A percentile compares a stretch with the other conserved stretches of the same genome.
Conservation (phyloP, 2,797 vertebrate genomes). For the Fistularia tabacaria region DNA sequence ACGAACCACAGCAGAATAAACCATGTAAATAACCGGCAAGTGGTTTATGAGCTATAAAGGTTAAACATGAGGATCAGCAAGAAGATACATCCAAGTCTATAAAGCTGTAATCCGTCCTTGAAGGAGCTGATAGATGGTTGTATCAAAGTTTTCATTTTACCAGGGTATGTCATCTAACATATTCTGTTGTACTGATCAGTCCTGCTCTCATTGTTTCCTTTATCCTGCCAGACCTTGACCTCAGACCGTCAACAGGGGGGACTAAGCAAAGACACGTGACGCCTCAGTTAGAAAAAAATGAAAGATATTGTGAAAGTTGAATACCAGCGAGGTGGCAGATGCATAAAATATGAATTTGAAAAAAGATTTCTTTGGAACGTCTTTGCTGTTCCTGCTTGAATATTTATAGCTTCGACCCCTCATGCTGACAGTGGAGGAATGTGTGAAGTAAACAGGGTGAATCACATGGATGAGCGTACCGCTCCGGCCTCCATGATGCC, state of each 20-base stretch:
- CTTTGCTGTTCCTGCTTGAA: no score
- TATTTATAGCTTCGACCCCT: no score
- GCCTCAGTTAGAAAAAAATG: no score
- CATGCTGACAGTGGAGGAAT: no score
- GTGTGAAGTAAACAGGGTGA: no score
- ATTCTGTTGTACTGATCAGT: background rate
- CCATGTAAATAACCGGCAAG: no score
- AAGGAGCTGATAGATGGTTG: background rate
- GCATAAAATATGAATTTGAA: no score
- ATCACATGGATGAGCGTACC: conserved; percentile 39
- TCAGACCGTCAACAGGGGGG: no score
- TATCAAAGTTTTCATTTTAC: background rate
- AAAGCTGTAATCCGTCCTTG: background rate
- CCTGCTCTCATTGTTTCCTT: background rate
- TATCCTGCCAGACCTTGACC: background rate
- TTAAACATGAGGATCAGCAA: conserved; percentile 8
- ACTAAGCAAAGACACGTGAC: no score
- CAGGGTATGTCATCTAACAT: background rate
- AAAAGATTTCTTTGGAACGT: no score
- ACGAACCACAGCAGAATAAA: background rate
- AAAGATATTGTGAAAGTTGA: no score
- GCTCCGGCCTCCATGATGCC: conserved; percentile 80
- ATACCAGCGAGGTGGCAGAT: no score
- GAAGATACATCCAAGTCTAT: conserved; percentile 1
- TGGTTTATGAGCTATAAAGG: conserved; percentile 31